Percentiles rank a stretch among this genome's conserved stretches.
These are phyloP conservation scores for Rattus rattus DNA, from an alignment of 2,113 vertebrate genomes.

Conservation along the genomic window DNA sequence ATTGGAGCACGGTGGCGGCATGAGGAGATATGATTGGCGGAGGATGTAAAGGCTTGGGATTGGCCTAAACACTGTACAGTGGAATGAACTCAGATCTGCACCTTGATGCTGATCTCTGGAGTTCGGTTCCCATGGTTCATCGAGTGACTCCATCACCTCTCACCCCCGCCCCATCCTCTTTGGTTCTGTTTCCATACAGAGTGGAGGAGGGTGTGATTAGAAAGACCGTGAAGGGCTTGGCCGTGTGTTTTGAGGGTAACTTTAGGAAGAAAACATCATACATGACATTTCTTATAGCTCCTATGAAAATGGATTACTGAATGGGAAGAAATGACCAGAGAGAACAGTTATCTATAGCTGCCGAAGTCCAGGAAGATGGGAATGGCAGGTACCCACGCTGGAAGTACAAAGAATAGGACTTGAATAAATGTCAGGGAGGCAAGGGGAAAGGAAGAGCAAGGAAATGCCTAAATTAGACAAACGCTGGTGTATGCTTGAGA, in stretches of 20 bases:
- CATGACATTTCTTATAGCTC: background rate
- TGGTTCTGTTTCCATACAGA: too few species aligned
- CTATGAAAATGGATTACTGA: background rate
- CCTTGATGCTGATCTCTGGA: too few species aligned
- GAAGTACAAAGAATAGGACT: background rate
- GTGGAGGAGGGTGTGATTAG: too few species aligned
- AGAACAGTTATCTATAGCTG: background rate
- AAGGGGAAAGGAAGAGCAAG: background rate
- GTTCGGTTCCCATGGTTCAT: too few species aligned
- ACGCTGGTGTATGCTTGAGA: background rate
- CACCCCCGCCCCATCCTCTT: too few species aligned
- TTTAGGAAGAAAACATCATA: background rate
- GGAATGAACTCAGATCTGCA: too few species aligned
- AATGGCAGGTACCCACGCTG: background rate
- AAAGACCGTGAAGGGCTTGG: background rate
- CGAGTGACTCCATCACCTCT: too few species aligned
- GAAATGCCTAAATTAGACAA: background rate
- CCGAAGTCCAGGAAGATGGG: background rate
- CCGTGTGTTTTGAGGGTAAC: background rate
- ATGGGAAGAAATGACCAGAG: background rate
- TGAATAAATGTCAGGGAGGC: background rate
- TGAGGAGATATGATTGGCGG: too few species aligned
- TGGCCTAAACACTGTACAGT: too few species aligned
- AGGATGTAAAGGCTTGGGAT: too few species aligned
- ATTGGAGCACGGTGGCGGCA: too few species aligned